Percentiles rank a stretch among this genome's conserved stretches.
These are phyloP conservation scores for Dasyornis broadbenti DNA, from an alignment of 2,113 vertebrate genomes.

Conservation along the genomic window DNA sequence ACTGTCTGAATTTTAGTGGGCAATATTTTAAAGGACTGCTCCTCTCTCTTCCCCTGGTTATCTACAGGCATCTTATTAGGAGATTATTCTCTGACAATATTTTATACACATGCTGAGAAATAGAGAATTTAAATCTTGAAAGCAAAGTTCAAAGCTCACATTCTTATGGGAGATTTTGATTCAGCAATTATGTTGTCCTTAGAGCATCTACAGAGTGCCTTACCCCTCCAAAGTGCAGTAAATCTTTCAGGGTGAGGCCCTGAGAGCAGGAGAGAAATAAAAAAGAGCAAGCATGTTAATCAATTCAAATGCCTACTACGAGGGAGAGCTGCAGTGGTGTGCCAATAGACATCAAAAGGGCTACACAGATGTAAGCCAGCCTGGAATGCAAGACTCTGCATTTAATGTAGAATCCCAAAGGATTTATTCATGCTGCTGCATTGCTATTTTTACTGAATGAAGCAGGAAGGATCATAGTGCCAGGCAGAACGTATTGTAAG, in stretches of 20 bases:
- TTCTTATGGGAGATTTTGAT: constrained; percentile 11
- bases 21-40: not conserved
- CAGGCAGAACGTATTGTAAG: not conserved
- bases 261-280: not conserved
- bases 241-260: constrained; percentile 14
- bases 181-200: constrained; percentile 3
- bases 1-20: not conserved
- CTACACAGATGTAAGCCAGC: constrained; percentile 20
- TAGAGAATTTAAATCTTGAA: not conserved
- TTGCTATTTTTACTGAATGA: constrained; percentile 52
- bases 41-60: not conserved
- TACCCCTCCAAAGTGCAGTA: not conserved
- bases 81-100: constrained; percentile 17
- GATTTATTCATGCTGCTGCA: not conserved
- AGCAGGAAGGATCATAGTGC: not conserved
- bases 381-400: not conserved
- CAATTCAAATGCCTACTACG: not conserved
- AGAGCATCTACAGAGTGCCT: not conserved
- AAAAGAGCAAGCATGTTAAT: constrained; percentile 5
- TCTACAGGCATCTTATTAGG: constrained; percentile 10
- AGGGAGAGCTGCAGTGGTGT: not conserved
- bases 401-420: constrained; percentile 38
- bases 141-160: not conserved
- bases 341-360: constrained; percentile 30
- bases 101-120: not conserved